Evolutionary conservation across 2,797 vertebrate genomes (phyloP), one percentile per base, ranked within the genome.

Genomic region (Triplophysa bombifrons): DNA sequence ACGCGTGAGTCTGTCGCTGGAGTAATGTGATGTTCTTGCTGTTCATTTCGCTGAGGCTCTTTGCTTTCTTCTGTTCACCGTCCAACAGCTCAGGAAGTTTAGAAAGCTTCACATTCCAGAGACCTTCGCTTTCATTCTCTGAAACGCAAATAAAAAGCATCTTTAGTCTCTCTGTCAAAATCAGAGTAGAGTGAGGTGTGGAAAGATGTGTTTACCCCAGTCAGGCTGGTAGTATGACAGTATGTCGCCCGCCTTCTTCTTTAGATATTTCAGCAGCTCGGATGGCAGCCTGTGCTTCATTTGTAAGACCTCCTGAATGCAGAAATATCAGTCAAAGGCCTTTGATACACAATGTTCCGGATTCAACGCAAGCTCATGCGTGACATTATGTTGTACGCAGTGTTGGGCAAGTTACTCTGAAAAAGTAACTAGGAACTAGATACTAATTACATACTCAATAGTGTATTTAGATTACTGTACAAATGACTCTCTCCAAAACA

Each of bases 111-210:
- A 76, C 87, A 64, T 84, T 90, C 84, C 93, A 93, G 60, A 95
- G 88, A 14, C 87, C 88, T n/a, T 94, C 94, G 2, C 93, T 92
- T 38, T 94, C 93, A 2, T 87, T 86, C 85, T 96, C 96, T 97
- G 68, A 20, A 70, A 7, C 34, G 72, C 12, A 74, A 17, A 48
- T 48, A 76, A 58, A 67, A 19, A 74, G 53, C 3, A 12, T 50
- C 4, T 51, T 13, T n/a, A 65, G 22, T 19, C 61, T 50, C n/a
- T 27, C n/a, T 2, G 50, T n/a, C 17, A 27, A 30, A 5, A 3
- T 12, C n/a, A 50, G 14, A 38, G 50, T 19, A 14, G 17, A 53
- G n/a, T 55, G 9, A 20, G 53, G 19, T 9, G n/a, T 4, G 5
- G 6, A 3, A 3, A 3, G 60, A 72, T 4, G 11, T 1, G 25